A percentile compares a stretch with the other conserved stretches of the same genome.
phyloP scores from a whole-genome alignment of 2,113 vertebrate species.

The Albula glossodonta region DNA sequence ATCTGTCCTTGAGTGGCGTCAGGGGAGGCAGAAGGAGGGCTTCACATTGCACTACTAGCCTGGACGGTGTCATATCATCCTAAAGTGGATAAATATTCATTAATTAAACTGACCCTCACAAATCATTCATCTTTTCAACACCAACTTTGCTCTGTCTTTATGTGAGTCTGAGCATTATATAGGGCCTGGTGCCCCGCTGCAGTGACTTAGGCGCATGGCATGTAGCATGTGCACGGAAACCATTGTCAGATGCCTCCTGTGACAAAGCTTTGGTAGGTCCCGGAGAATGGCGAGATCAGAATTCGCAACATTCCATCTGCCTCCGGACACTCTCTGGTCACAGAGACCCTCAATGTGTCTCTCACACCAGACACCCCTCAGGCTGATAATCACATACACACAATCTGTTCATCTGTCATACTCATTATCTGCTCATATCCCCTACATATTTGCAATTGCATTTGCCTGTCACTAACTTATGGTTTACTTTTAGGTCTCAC shows the following conservation, averaged over 20 bases:
- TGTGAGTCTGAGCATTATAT: too few species aligned
- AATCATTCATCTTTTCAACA: neutral
- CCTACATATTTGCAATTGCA: too few species aligned
- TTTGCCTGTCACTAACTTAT: too few species aligned
- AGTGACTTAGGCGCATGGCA: neutral
- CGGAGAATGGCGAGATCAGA: neutral
- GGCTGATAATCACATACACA: neutral
- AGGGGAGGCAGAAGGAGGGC: too few species aligned
- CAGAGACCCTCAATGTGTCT: too few species aligned
- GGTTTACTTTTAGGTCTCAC: too few species aligned
- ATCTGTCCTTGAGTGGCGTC: neutral
- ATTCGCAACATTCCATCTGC: neutral
- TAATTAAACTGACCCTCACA: neutral
- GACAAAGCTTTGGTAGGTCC: neutral
- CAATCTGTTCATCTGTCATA: too few species aligned
- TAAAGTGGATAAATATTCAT: neutral
- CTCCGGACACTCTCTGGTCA: neutral
- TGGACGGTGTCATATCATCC: neutral
- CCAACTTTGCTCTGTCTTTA: neutral
- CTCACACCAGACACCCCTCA: too few species aligned
- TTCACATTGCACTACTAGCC: too few species aligned
- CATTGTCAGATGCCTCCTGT: neutral
- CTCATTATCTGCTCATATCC: too few species aligned
- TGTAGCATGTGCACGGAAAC: neutral
- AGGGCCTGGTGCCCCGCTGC: neutral